Base-by-base conservation (phyloP, 1,140 invertebrate genomes). In the Gonatopus flavifemur region DNA sequence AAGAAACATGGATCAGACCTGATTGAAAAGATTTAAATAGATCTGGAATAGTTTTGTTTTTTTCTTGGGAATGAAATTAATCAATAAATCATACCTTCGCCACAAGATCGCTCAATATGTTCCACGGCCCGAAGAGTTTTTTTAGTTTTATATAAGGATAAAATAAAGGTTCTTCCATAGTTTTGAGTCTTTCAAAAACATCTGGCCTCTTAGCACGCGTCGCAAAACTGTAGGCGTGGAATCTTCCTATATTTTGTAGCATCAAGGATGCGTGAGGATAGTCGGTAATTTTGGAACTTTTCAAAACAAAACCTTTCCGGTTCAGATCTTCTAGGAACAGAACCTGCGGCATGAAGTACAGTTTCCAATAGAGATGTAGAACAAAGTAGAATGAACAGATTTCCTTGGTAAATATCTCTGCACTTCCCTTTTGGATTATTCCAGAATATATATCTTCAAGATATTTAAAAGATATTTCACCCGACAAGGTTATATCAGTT, bases 271-370 rank as follows among this genome's bases (percentile, higher is more conserved):
- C 55, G 32, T 75, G 71, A 6, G 70, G 38, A 35, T 69, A 69
- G 57, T 79, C 63, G 36, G 76, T 58, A 0, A 73, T 62, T 43
- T 65, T 63, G 24, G 24, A 52, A 53, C 48, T 66, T 37, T 57
- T 76, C 54, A 46, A 47, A 39, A 45, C 33, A 51, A 66, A 79
- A 15, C 69, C 76, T 51, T 52, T 46, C 7, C 46, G n/a, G 49
- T 56, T 62, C 12, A 81, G 42, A 64, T 79, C 74, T 57, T 77
- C 73, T 24, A 81, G 40, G 0, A 79, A 28, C 3, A 81, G 36
- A 13, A 70, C 59, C 65, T 67, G 15, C 2, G 12, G 4, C 3
- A n/a, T n/a, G n/a, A n/a, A n/a, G n/a, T n/a, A n/a, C n/a, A n/a
- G n/a, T n/a, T n/a, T n/a, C n/a, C n/a, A n/a, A n/a, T n/a, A n/a